Conservation (phyloP, 1,140 invertebrate species). For the Caerostris extrusa region DNA sequence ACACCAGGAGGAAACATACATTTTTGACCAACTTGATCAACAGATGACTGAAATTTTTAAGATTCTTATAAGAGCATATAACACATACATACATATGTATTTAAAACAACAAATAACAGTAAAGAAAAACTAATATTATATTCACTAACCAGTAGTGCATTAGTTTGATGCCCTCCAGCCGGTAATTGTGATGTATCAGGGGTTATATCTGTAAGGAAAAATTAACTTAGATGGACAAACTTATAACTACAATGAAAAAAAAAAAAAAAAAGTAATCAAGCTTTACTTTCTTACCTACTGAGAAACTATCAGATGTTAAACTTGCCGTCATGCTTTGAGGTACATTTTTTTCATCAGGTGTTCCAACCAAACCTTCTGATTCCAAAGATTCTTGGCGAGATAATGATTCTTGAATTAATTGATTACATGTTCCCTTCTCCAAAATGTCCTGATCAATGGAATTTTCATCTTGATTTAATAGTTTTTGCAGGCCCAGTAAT, state of each 20-base stretch:
- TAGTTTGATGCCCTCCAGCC: not conserved
- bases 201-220: not conserved
- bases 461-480: not conserved
- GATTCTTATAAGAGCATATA: too few species aligned
- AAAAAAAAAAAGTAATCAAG: not conserved
- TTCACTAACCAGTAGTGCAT: not conserved
- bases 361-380: conserved; percentile 7
- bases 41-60: not conserved
- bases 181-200: conserved; percentile 3
- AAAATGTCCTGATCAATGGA: not conserved
- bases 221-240: not conserved
- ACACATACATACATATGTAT: too few species aligned
- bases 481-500: not conserved
- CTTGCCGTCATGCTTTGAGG: conserved; percentile 29
- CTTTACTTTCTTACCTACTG: not conserved
- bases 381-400: conserved; percentile 59
- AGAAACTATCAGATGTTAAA: conserved; percentile 26
- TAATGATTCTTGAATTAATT: conserved; percentile 12
- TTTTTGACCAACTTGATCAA: conserved; percentile 28
- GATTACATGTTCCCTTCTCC: not conserved
- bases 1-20: conserved; percentile 48
- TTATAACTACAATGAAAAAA: not conserved
- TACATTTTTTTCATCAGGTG: conserved; percentile 32
- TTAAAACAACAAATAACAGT: too few species aligned
- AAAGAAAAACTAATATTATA: too few species aligned